phyloP scores from a whole-genome alignment of 2,797 vertebrate species.

The Carduelis carduelis region DNA sequence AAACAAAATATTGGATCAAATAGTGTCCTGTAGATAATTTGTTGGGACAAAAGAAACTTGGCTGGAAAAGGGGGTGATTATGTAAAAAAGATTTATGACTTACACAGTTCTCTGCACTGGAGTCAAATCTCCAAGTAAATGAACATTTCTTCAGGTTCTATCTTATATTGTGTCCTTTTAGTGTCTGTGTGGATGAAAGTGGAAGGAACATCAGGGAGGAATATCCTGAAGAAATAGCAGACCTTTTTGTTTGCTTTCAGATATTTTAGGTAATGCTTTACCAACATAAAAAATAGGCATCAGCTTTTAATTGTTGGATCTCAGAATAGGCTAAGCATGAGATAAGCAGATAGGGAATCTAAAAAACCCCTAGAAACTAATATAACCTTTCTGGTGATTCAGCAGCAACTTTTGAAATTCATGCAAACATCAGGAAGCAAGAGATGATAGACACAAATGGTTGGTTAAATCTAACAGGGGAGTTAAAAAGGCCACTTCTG shows the following conservation, averaged over 20 bases:
- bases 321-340: not conserved
- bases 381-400: not conserved
- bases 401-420: not conserved
- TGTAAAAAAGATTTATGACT: not conserved
- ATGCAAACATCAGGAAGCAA: not conserved
- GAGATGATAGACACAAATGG: not conserved
- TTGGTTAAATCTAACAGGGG: not conserved
- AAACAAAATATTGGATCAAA: conserved; percentile 13
- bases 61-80: not conserved
- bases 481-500: not conserved
- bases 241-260: not conserved
- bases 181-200: not conserved
- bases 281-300: not conserved
- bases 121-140: not conserved
- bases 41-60: not conserved
- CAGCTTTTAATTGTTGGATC: not conserved
- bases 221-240: not conserved
- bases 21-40: not conserved
- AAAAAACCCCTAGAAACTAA: not conserved
- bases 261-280: not conserved
- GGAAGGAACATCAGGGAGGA: not conserved
- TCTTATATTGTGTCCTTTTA: not conserved
- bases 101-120: not conserved
- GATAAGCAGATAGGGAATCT: not conserved
- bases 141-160: not conserved